Conservation (phyloP, 2,888 invertebrate species). For the Athripsodes cinereus region DNA sequence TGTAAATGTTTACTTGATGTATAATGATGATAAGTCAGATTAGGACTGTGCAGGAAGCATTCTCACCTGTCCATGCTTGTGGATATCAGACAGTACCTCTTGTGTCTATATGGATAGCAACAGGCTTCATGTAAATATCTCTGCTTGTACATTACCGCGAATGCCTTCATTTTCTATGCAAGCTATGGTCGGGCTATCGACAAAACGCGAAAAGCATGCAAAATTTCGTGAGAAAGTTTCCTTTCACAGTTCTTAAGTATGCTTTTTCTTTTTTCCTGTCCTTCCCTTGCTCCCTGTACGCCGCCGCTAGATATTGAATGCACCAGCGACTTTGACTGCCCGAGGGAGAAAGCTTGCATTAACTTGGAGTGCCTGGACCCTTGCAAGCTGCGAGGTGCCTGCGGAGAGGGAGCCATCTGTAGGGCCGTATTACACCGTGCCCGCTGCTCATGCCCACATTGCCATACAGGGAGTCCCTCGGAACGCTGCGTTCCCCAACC, state of each 20-base stretch:
- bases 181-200: constrained; percentile 39
- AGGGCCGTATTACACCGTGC: constrained; percentile 78
- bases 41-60: constrained; percentile 43
- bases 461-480: constrained; percentile 78
- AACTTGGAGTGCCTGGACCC: constrained; percentile 88
- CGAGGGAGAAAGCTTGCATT: constrained; percentile 86
- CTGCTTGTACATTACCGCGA: constrained; percentile 50
- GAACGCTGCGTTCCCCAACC: constrained; percentile 74
- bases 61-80: constrained; percentile 54
- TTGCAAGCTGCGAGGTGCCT: constrained; percentile 80
- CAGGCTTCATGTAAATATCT: constrained; percentile 50
- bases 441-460: constrained; percentile 82
- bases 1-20: too few relatives aligned
- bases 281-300: constrained; percentile 49
- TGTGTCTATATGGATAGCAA: constrained; percentile 24
- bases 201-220: constrained; percentile 53
- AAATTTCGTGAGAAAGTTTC: constrained; percentile 73
- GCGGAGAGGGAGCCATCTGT: constrained; percentile 86
- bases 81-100: constrained; percentile 33
- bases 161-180: constrained; percentile 30
- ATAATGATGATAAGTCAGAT: constrained; percentile 29
- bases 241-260: constrained; percentile 84
- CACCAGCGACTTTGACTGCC: constrained; percentile 85
- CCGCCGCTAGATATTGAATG: constrained; percentile 74
- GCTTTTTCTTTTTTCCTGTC: constrained; percentile 61